phyloP scores from a whole-genome alignment of 37 sponge, comb jelly and placozoan species.

The Theonella swinhoei region DNA sequence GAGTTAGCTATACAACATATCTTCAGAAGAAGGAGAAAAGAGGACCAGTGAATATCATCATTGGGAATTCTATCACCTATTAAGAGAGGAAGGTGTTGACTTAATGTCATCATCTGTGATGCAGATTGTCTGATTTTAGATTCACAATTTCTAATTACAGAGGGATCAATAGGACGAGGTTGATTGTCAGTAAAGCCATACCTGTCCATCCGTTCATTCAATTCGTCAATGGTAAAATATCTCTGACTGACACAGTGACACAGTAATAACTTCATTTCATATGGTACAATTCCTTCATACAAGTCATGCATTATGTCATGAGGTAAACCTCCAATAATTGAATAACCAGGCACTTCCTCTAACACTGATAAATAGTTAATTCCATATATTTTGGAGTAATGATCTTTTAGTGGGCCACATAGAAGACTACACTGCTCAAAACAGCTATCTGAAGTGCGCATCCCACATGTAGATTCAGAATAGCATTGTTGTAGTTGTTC shows the following conservation, averaged over 20 bases:
- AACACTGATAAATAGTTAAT: neutral
- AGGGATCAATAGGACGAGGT: constrained; percentile 1
- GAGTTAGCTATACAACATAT: constrained; percentile 3
- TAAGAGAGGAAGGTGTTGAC: neutral
- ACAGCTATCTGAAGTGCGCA: neutral
- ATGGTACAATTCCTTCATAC: neutral
- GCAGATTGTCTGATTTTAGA: constrained; percentile 3
- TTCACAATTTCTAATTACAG: neutral
- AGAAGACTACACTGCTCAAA: constrained; percentile 1
- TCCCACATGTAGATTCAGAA: neutral
- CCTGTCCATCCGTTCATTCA: neutral
- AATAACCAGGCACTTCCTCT: constrained; percentile 1
- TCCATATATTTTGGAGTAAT: constrained; percentile 11
- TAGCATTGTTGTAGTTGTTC: neutral
- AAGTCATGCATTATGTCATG: constrained; percentile 30
- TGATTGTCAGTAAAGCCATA: constrained; percentile 27
- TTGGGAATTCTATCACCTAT: constrained; percentile 11
- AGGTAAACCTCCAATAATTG: constrained; percentile 1
- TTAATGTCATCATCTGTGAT: neutral
- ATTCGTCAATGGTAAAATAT: neutral
- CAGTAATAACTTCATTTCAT: constrained; percentile 8
- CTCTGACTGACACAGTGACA: neutral
- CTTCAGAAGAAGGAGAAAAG: neutral
- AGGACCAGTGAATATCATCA: constrained; percentile 2
- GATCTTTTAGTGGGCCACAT: neutral